These are phyloP conservation scores for Enteromius unitaeniatus DNA, from an alignment of 2,797 vertebrate genomes.

Conservation along the genomic window DNA sequence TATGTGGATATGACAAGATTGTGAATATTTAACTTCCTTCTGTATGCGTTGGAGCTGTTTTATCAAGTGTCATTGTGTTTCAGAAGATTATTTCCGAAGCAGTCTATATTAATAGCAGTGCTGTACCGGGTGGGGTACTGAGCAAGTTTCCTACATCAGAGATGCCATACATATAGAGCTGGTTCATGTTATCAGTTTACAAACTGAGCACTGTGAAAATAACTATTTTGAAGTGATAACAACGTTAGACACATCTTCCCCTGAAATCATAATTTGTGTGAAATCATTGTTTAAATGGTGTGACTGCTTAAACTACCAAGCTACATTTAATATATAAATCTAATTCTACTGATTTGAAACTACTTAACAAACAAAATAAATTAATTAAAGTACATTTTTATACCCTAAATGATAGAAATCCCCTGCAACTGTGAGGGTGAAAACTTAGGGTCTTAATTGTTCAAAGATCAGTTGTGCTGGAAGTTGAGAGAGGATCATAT, in stretches of 20 bases:
- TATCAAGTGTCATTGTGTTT: background rate
- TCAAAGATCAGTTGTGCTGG: background rate
- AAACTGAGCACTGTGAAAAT: background rate
- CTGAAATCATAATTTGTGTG: background rate
- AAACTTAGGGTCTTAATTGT: background rate
- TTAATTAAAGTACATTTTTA: background rate
- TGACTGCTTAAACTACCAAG: too few relatives aligned
- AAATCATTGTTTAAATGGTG: background rate
- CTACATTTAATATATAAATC: background rate
- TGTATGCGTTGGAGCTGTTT: background rate
- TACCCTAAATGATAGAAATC: background rate
- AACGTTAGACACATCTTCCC: background rate
- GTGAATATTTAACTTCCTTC: background rate
- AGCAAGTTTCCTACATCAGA: background rate
- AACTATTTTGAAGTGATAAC: background rate
- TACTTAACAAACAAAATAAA: background rate
- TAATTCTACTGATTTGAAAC: background rate
- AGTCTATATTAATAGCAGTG: background rate
- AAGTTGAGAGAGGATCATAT: background rate
- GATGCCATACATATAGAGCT: background rate
- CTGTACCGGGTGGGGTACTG: background rate
- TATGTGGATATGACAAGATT: background rate
- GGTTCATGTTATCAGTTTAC: background rate
- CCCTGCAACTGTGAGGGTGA: background rate
- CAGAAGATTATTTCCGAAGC: background rate